A percentile compares a stretch with the other conserved stretches of the same genome.
Conservation (phyloP, 35 echinoderm and acorn worm genomes). For the Apostichopus parvimensis region DNA sequence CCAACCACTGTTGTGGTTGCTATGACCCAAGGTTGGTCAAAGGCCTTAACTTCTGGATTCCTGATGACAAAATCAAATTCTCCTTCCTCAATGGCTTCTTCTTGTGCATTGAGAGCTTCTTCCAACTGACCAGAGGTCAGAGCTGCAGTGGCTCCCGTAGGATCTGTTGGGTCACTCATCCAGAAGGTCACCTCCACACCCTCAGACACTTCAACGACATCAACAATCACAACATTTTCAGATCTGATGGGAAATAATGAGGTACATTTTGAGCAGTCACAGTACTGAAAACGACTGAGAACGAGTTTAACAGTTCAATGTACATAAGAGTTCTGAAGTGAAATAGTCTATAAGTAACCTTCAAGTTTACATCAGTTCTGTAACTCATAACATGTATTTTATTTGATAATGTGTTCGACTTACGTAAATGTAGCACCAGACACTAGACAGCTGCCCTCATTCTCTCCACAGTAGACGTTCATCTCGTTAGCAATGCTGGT, state of each 20-base stretch:
- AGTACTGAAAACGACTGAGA: too few species aligned
- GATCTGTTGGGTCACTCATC: slow-evolving; percentile 75
- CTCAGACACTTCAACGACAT: slow-evolving; percentile 31
- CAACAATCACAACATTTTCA: slow-evolving; percentile 52
- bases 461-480: slow-evolving; percentile 64
- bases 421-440: slow-evolving; percentile 57
- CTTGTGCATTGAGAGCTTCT: slow-evolving; percentile 19
- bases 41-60: background rate
- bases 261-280: too few species aligned
- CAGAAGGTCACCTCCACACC: slow-evolving; percentile 80
- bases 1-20: slow-evolving; percentile 39
- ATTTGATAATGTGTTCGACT: background rate
- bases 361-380: too few species aligned
- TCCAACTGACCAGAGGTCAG: slow-evolving; percentile 63
- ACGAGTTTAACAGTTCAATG: too few species aligned
- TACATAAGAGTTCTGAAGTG: too few species aligned
- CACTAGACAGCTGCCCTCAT: slow-evolving; percentile 58
- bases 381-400: too few species aligned
- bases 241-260: slow-evolving; percentile 34
- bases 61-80: slow-evolving; percentile 64
- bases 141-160: slow-evolving; percentile 42
- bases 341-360: too few species aligned
- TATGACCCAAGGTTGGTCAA: slow-evolving; percentile 74
- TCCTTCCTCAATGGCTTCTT: slow-evolving; percentile 57
- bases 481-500: slow-evolving; percentile 58